These are phyloP conservation scores for Oreochromis grahami DNA, from an alignment of 2,797 vertebrate genomes.

Conservation along the genomic window DNA sequence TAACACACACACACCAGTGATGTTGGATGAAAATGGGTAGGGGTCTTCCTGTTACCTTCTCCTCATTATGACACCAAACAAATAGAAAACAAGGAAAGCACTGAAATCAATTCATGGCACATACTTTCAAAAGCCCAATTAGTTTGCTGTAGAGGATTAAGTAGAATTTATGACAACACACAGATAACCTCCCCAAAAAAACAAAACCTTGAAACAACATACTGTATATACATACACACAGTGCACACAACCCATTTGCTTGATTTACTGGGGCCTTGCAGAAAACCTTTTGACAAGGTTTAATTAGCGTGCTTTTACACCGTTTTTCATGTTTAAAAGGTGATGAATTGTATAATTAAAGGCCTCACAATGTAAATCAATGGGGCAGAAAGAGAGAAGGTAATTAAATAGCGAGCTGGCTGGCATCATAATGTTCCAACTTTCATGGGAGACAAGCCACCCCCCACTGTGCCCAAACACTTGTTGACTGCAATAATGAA, in stretches of 20 bases:
- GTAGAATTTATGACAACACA: conserved; percentile 42
- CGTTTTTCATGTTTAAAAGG: conserved; percentile 89
- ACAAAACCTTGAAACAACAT: neutral
- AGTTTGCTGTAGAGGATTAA: conserved; percentile 27
- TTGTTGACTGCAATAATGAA: conserved; percentile 49
- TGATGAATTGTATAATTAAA: conserved; percentile 94
- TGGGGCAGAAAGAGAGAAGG: conserved; percentile 79
- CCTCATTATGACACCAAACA: conserved; percentile 25
- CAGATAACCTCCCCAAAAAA: fast-evolving
- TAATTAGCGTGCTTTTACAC: conserved; percentile 84
- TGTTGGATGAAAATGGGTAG: neutral
- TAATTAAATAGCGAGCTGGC: conserved; percentile 79
- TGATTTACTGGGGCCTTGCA: conserved; percentile 48
- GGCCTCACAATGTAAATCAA: conserved; percentile 86
- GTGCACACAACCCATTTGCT: conserved; percentile 14
- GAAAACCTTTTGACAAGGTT: conserved; percentile 78
- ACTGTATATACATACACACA: neutral
- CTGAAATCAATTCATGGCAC: conserved; percentile 39
- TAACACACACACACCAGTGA: neutral
- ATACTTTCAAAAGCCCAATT: conserved; percentile 31
- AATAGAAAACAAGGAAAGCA: conserved; percentile 25
- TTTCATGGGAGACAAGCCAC: conserved; percentile 41
- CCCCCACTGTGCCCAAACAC: neutral
- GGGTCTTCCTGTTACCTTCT: conserved; percentile 11
- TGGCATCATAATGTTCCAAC: conserved; percentile 46